Evolutionary conservation across 2,888 invertebrate species (phyloP), one percentile per base, ranked within the genome.

Genomic region (Drosophila villosipedis): DNA sequence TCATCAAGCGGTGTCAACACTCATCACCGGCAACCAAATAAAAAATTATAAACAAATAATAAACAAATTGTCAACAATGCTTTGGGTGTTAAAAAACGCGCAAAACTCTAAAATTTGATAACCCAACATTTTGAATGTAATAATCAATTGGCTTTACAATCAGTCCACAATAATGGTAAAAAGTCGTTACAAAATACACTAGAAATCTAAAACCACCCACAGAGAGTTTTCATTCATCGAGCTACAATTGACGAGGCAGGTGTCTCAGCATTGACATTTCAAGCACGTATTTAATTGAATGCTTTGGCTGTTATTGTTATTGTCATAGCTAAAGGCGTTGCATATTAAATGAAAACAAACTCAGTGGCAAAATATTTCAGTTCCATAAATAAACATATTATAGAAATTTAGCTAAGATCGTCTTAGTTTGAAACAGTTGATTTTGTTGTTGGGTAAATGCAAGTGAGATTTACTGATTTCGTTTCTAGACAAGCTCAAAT

Each of bases 281-380:
- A 41, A 61, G 19, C 84, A 90, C 90, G 85, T 85, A 53, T 12
- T 54, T 58, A 68, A 68, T 73, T 65, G 68, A 73, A 47, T 78
- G 63, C 59, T 53, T 73, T 63, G 54, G 37, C 69, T 79, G 76
- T 64, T 75, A 62, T 69, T 76, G 80, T 55, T 77, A 16, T 66
- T 52, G 49, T 49, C 55, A 47, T 28, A 39, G 57, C 74, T 37
- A 22, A 25, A 43, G 52, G 55, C 43, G 43, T 47, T 61, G 89
- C 68, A 71, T 69, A 60, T 71, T 70, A 84, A 73, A 73, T 55
- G 64, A 64, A 52, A 62, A 64, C 39, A 68, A 52, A 31, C 57
- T 37, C 57, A 55, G 62, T 22, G 16, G 65, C 43, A 52, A 73
- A 74, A 68, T 73, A 71, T 71, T 58, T 63, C 28, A 63, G 30